A percentile compares a stretch with the other conserved stretches of the same genome.
Evolutionary conservation across 2,888 invertebrate genomes (phyloP).

Genomic region (Pilophorus perplexus): DNA sequence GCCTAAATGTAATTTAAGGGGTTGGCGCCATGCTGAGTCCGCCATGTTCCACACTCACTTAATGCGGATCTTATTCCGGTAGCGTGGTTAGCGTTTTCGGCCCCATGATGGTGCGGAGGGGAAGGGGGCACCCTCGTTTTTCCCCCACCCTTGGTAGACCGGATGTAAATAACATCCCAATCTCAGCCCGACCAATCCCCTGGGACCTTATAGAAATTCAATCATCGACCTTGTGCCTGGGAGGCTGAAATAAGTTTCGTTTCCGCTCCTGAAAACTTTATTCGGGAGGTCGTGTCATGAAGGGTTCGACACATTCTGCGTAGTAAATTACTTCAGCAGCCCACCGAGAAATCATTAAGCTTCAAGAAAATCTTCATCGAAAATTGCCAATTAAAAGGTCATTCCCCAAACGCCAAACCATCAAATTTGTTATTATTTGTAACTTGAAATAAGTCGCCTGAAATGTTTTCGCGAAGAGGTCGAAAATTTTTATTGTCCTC

Average conservation of each 20-base stretch:
- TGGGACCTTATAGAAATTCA: conserved; percentile 36
- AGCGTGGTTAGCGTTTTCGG: not conserved
- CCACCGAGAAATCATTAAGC: no score
- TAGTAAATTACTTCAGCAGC: conserved; percentile 10
- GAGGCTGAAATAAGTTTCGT: conserved; percentile 30
- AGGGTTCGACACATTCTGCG: not conserved
- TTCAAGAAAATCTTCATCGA: no score
- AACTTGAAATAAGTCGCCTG: no score
- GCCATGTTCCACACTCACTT: conserved; percentile 26
- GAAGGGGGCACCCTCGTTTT: conserved; percentile 26
- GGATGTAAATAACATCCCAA: conserved; percentile 41
- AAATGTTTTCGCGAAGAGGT: no score
- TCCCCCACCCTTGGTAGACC: not conserved
- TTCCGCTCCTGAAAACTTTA: conserved; percentile 14
- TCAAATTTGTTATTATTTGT: no score
- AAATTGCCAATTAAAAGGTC: no score
- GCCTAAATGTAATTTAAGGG: conserved; percentile 31
- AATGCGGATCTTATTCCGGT: conserved; percentile 34
- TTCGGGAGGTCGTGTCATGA: not conserved
- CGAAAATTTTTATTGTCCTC: no score
- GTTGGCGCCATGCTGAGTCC: conserved; percentile 30
- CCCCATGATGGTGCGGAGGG: not conserved
- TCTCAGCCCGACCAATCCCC: conserved; percentile 33
- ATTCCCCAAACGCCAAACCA: no score
- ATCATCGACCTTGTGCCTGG: conserved; percentile 26